Evolutionary conservation across 1,140 invertebrate species (phyloP), one percentile per base, ranked within the genome.

Genomic region (Megalopta genalis): DNA sequence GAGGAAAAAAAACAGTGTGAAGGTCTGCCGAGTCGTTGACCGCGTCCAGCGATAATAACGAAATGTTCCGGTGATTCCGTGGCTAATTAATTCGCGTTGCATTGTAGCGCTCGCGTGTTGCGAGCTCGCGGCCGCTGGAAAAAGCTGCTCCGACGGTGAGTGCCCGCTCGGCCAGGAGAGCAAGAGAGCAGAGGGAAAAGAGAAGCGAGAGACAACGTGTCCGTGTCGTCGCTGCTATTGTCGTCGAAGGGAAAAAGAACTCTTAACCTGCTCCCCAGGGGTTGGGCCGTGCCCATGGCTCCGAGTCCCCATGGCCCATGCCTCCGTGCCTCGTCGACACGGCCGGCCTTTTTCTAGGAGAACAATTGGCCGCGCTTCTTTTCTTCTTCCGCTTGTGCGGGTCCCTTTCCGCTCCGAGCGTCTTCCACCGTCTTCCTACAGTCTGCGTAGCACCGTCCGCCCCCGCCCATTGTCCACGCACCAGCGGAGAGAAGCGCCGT

Each of bases 21-120:
- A 78, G 76, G 68, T 78, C 68, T 72, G 60, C 0, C n/a, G 57
- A 72, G 76, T 78, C 76, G 60, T 72, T 78, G 76, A 78, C 68
- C 76, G 68, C 76, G 49, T 42, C 46, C 59, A 14, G 7, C 46
- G 76, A 78, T 71, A 63, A 64, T 77, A 78, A 71, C 42, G 76
- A 71, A 77, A 64, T 32, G 68, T 78, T 64, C 76, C 76, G 46
- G 60, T 78, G 68, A 78, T 72, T 78, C 46, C 66, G 68, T 72
- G 68, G 42, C 46, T 78, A 78, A 77, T 77, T 77, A 46, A 52
- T 52, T 52, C 49, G 49, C 49, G 49, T 52, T 52, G 49, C 49
- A 21, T 66, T 18, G 39, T 12, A 18, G 71, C 62, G 21, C 27
- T 16, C 72, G 62, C 42, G 42, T 5, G 21, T 52, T 46, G 42